Evolutionary conservation across 2,113 vertebrate genomes (phyloP).

Genomic region (Eurystomus gularis): DNA sequence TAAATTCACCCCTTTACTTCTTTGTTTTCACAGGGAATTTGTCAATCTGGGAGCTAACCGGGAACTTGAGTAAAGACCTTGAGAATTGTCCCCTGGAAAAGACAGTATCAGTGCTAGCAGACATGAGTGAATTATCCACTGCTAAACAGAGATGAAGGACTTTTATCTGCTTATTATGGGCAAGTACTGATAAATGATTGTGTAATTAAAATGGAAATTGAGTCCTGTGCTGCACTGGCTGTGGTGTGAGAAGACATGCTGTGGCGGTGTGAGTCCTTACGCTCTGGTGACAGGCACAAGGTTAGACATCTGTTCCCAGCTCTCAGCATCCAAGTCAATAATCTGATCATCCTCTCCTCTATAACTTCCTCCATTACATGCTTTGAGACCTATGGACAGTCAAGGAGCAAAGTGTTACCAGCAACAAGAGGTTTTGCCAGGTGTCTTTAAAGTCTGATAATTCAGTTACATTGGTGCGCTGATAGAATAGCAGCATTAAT

Average conservation of each 20-base stretch:
- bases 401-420: neutral
- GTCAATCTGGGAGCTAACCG: neutral
- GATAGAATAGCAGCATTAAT: accelerated
- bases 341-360: neutral
- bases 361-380: neutral
- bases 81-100: neutral
- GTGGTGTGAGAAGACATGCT: neutral
- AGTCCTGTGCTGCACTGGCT: neutral
- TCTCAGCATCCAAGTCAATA: neutral
- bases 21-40: neutral
- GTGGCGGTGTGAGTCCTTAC: neutral
- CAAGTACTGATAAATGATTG: constrained; percentile 20
- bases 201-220: constrained; percentile 58
- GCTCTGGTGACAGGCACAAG: neutral
- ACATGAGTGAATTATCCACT: neutral
- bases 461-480: neutral
- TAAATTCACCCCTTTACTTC: neutral
- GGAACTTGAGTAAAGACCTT: neutral
- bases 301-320: neutral
- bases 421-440: neutral
- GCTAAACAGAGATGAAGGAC: neutral
- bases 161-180: constrained; percentile 25
- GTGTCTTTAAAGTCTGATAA: neutral
- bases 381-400: neutral
- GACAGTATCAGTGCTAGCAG: neutral